These are phyloP conservation scores for Camponotus pennsylvanicus DNA, from an alignment of 1,140 invertebrate species.

Conservation along the genomic window DNA sequence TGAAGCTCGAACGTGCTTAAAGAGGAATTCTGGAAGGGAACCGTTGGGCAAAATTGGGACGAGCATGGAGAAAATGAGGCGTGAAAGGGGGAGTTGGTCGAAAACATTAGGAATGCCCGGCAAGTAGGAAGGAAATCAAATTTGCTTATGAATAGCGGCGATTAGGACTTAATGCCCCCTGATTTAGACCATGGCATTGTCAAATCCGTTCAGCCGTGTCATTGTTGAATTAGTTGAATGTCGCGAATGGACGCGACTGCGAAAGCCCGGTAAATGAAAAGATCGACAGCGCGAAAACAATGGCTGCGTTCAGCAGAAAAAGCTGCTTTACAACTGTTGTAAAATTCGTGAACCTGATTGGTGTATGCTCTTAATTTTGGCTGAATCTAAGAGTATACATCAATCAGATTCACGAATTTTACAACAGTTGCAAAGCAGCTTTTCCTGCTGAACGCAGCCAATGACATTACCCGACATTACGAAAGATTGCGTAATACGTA, in stretches of 20 bases:
- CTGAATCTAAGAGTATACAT: too few species aligned
- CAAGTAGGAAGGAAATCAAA: conserved; percentile 70
- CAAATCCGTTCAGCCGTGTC: conserved; percentile 42
- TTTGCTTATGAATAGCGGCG: conserved; percentile 78
- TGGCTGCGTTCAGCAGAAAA: too few species aligned
- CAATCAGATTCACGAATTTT: too few species aligned
- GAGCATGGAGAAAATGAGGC: conserved; percentile 48
- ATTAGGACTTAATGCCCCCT: conserved; percentile 73
- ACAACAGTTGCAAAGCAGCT: too few species aligned
- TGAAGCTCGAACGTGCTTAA: conserved; percentile 15
- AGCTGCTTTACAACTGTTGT: too few species aligned
- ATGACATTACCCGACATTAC: not conserved
- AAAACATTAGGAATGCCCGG: conserved; percentile 72
- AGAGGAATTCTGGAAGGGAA: conserved; percentile 3
- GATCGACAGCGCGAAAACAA: conserved; percentile 19
- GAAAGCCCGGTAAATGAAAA: conserved; percentile 13
- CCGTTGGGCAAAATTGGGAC: conserved; percentile 42
- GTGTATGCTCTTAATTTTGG: too few species aligned
- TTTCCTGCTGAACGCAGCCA: too few species aligned
- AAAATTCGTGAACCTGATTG: too few species aligned
- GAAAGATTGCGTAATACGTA: conserved; percentile 2
- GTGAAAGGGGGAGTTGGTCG: conserved; percentile 55
- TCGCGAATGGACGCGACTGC: not conserved
- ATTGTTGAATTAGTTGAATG: conserved; percentile 62
- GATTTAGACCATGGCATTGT: conserved; percentile 70